Evolutionary conservation across 2,113 vertebrate species (phyloP), one percentile per base, ranked within the genome.

Genomic region (Cololabis saira): DNA sequence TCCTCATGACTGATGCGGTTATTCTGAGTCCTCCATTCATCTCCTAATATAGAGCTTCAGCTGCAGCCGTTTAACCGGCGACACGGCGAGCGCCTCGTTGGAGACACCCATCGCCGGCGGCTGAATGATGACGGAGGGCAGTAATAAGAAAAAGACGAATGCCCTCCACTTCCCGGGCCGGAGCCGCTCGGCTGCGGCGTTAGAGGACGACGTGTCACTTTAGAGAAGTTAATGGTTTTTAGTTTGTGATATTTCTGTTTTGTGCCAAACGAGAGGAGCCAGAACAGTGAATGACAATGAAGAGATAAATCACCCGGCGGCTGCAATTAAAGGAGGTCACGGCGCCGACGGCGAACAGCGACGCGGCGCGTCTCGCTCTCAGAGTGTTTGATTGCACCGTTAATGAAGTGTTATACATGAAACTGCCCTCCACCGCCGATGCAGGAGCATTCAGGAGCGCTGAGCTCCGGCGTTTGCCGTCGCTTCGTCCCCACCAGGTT

Each of bases 21-120:
- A 88, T 86, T 89, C 83, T 83, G 27, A 87, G 87, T 81, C 61
- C 76, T 74, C 51, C 43, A 58, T 61, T 52, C 70, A 44, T 74
- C 61, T 86, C 85, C 85, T 83, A 82, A 90, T 87, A 86, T 86
- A 83, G 85, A 81, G 71, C 57, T 70, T 56, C 52, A 24, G 62
- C 74, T 24, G 66, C 1, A 30, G 45, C 16, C 52, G 12, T 67
- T 83, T 70, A 64, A 66, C 54, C 52, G 51, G 74, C n/a, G 74
- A 74, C 77, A 77, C 74, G 63, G 44, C 60, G 7, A 58, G 33
- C 10, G 42, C 71, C 71, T 61, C 53, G 72, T 71, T 60, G 17
- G 51, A 61, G 61, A 22, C 10, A 5, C 18, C 41, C 1, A 51
- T 40, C 14, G 45, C 65, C 18, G 11, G 21, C 18, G 16, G 74